Base-by-base conservation (phyloP, 2,888 invertebrate species). In the Cataglyphis albicans region DNA sequence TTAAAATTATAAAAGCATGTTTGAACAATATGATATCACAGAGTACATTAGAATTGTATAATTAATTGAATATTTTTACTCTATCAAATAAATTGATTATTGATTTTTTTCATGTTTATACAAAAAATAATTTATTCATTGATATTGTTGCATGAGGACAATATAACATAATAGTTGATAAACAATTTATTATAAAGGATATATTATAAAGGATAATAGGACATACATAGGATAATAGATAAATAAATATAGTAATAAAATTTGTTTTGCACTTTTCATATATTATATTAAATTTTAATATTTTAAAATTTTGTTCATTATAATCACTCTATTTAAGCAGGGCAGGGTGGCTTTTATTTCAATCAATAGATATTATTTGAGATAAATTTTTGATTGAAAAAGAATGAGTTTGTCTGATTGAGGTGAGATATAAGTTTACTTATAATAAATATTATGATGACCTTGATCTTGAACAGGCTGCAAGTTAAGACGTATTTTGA, bases 371-470 rank as follows among this genome's bases (percentile, higher is more conserved):
- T 48, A 15, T 15, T 0, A 44, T 15, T 44, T 44, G 44, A 44
- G 3, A 35, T 35, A 35, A 15, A 44, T 44, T 44, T 44, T 44
- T 44, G 15, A 44, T 44, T 32, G 41, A 41, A 18, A 29, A 12
- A 18, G 41, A 25, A 25, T 41, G 21, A 25, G 7, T 25, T 9
- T 25, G 25, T 6, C 10, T 35, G 15, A 55, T 4, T 29, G 32
- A 25, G 2, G 5, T 52, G 29, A 67, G 5, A 67, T 1, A 3
- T 68, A 12, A 52, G n/a, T 12, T 63, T 65, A 4, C 9, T 9
- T 21, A 32, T 29, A 21, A 3, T 52, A 75, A 75, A 75, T 52
- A 75, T 64, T 75, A 63, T 63, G 48, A 25, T 25, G 1, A 64
- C 18, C 35, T 52, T 52, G 75, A 64, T 21, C 35, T 64, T 52